A percentile compares a stretch with the other conserved stretches of the same genome.
phyloP scores from a whole-genome alignment of 1,140 invertebrate species.

The honey bee (Apis mellifera) region DNA sequence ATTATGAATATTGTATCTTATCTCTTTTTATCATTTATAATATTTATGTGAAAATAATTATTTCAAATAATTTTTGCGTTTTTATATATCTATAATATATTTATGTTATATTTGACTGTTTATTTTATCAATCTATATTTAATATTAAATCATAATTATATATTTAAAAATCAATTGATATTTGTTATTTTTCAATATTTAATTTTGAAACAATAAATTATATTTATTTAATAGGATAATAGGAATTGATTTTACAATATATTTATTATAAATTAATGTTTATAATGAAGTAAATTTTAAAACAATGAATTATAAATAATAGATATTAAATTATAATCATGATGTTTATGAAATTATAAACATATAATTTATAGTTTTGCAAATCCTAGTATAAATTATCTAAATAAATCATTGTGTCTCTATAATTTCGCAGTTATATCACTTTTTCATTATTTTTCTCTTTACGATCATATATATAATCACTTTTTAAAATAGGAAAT shows the following conservation, averaged over 20 bases:
- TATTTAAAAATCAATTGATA: too few relatives aligned
- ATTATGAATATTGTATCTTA: too few relatives aligned
- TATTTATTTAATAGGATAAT: not conserved
- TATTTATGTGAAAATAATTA: too few relatives aligned
- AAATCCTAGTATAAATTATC: not conserved
- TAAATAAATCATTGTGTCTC: not conserved
- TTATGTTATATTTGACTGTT: too few relatives aligned
- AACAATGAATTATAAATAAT: not conserved
- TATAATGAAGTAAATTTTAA: not conserved
- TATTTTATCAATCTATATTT: too few relatives aligned
- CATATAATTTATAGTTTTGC: too few relatives aligned
- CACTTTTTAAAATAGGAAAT: not conserved
- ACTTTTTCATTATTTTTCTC: slow-evolving; percentile 1
- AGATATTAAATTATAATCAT: not conserved
- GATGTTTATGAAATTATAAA: not conserved
- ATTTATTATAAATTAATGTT: not conserved
- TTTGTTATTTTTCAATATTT: not conserved
- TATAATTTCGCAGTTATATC: not conserved
- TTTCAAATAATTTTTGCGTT: too few relatives aligned
- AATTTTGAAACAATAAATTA: not conserved
- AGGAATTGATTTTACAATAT: not conserved
- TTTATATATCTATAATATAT: too few relatives aligned
- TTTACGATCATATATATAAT: too few relatives aligned
- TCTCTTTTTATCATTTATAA: too few relatives aligned
- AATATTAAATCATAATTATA: too few relatives aligned